phyloP scores from a whole-genome alignment of 2,888 invertebrate species.

The Pyrochroa serraticornis region DNA sequence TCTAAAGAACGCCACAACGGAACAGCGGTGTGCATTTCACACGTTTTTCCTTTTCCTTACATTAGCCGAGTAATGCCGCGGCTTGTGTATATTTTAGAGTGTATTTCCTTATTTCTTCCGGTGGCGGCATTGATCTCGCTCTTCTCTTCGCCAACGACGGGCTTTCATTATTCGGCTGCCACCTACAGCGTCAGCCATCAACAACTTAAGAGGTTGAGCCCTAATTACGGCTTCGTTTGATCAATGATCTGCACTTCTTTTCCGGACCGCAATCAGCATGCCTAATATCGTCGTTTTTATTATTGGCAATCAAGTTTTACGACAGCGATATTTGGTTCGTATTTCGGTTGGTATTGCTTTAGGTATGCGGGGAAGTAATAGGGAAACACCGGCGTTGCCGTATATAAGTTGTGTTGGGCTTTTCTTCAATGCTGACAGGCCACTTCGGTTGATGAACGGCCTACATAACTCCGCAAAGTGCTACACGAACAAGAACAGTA shows the following conservation, averaged over 20 bases:
- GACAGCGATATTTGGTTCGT: background rate
- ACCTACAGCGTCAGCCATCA: conserved; percentile 14
- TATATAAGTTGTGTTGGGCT: conserved; percentile 9
- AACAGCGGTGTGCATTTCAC: conserved; percentile 39
- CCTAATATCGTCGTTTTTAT: background rate
- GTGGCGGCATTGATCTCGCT: conserved; percentile 39
- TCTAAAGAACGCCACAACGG: conserved; percentile 25
- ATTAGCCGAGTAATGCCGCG: conserved; percentile 43
- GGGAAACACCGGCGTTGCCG: background rate
- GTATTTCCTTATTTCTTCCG: conserved; percentile 49
- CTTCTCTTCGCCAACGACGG: conserved; percentile 25
- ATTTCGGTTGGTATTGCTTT: background rate
- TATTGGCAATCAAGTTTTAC: background rate
- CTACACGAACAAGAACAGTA: conserved; percentile 29
- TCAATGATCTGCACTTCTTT: background rate
- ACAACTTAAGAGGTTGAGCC: conserved; percentile 9
- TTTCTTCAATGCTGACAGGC: conserved; percentile 41
- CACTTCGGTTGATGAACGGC: conserved; percentile 48
- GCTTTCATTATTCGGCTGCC: conserved; percentile 35
- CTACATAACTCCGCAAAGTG: conserved; percentile 46
- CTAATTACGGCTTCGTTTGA: conserved; percentile 2
- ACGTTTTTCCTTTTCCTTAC: conserved; percentile 47
- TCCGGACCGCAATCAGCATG: conserved; percentile 14
- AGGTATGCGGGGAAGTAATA: conserved; percentile 1
- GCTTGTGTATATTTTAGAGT: conserved; percentile 43